Evolutionary conservation across 2,797 vertebrate genomes (phyloP).

Genomic region (Myioborus miniatus): DNA sequence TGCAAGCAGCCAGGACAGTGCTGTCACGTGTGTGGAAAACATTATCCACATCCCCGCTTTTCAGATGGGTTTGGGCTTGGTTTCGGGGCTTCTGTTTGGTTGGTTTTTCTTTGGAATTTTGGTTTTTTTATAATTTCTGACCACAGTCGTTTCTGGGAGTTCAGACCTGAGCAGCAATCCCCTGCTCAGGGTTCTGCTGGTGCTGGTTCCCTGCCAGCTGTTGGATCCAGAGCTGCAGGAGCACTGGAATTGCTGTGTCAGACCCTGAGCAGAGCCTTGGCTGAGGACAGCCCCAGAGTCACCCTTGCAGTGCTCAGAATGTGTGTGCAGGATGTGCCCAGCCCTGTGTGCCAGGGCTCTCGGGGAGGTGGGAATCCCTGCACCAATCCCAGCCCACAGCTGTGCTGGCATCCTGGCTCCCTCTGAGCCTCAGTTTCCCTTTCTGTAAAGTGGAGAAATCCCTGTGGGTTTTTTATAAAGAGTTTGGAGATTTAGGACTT

Average conservation of each 20-base stretch:
- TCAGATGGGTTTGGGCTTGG: not conserved
- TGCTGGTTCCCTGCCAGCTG: not conserved
- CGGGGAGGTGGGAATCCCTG: not conserved
- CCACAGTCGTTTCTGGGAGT: not conserved
- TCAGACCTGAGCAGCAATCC: not conserved
- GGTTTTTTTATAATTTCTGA: not conserved
- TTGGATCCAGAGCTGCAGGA: not conserved
- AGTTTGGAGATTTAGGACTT: not conserved
- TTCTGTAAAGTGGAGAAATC: not conserved
- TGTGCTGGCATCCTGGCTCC: not conserved
- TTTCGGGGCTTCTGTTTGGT: not conserved
- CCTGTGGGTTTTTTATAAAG: not conserved
- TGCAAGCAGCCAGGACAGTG: not conserved
- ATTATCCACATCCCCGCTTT: not conserved
- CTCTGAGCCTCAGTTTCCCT: not conserved
- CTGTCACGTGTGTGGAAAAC: slow-evolving; percentile 26
- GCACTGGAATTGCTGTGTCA: not conserved
- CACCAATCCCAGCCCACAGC: not conserved
- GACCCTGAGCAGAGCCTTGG: not conserved
- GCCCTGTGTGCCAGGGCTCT: not conserved
- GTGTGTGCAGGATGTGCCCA: not conserved
- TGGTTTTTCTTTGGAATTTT: not conserved
- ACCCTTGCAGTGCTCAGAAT: not conserved
- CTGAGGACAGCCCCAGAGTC: not conserved
- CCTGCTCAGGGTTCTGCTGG: not conserved